These are phyloP conservation scores for Dolichopus griseipennis DNA, from an alignment of 2,888 invertebrate genomes.

Conservation along the genomic window DNA sequence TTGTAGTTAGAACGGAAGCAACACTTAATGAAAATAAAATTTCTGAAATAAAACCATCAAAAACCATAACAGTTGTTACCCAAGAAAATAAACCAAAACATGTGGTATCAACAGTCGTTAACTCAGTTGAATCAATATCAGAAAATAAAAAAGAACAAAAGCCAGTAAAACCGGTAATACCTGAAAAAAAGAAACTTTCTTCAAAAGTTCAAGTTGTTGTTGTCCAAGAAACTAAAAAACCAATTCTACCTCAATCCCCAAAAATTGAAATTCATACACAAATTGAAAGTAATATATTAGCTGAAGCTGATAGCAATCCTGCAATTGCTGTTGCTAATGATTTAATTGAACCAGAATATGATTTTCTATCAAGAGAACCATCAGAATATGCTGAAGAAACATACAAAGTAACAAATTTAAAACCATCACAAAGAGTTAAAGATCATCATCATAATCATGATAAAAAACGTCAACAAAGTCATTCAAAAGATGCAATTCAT, in stretches of 20 bases:
- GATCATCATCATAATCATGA: constrained; percentile 41
- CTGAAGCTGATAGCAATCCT: constrained; percentile 10
- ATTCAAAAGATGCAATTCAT: constrained; percentile 52
- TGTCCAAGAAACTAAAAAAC: background rate
- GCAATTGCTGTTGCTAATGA: constrained; percentile 52
- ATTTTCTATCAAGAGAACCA: constrained; percentile 74
- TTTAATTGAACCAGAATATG: constrained; percentile 72
- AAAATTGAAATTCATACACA: background rate
- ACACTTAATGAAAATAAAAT: background rate
- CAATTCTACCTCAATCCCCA: background rate
- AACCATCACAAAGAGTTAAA: constrained; percentile 52
- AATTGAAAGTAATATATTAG: background rate
- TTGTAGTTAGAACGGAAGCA: background rate
- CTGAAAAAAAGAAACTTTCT: constrained; percentile 43
- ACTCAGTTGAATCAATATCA: constrained; percentile 23
- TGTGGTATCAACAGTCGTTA: constrained; percentile 24
- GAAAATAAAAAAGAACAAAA: constrained; percentile 11
- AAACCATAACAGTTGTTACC: constrained; percentile 28
- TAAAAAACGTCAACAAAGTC: constrained; percentile 29
- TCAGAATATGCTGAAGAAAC: constrained; percentile 79
- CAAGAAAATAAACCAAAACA: constrained; percentile 20
- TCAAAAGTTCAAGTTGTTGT: constrained; percentile 35
- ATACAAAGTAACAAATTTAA: constrained; percentile 70
- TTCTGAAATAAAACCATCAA: constrained; percentile 43
- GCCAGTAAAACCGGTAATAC: constrained; percentile 17